Conservation (phyloP, 2,797 vertebrate genomes). For the Danio jaintianensis region DNA sequence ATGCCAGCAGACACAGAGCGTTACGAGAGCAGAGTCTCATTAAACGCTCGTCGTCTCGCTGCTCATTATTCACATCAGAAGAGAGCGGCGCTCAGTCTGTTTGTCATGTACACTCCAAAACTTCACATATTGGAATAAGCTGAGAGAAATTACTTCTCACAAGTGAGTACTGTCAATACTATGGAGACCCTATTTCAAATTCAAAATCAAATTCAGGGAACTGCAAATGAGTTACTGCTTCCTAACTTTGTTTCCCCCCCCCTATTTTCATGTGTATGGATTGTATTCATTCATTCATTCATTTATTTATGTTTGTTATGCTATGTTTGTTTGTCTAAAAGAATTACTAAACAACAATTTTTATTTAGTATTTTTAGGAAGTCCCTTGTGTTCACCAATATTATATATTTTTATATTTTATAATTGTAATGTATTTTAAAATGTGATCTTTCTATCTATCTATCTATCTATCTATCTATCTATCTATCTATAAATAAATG, state of each 20-base stretch:
- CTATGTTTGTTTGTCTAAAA: too few species aligned
- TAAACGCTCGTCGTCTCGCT: constrained; percentile 71
- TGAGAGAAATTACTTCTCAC: background rate
- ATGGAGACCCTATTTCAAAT: constrained; percentile 51
- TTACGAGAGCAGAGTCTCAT: constrained; percentile 71
- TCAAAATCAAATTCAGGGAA: constrained; percentile 51
- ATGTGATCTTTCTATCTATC: too few species aligned
- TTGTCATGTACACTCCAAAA: constrained; percentile 10
- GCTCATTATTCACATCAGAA: constrained; percentile 68
- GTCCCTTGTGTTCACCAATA: too few species aligned
- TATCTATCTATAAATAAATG: too few species aligned
- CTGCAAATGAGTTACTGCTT: background rate
- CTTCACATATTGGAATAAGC: background rate
- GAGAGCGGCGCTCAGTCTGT: constrained; percentile 11
- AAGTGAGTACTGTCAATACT: constrained; percentile 31
- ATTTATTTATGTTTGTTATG: too few species aligned
- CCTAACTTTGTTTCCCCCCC: background rate
- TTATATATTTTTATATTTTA: too few species aligned
- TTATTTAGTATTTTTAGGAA: too few species aligned
- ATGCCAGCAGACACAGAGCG: constrained; percentile 75
- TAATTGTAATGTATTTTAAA: too few species aligned
- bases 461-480: too few species aligned
- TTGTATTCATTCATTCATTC: too few species aligned
- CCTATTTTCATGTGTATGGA: too few species aligned
- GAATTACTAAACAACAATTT: too few species aligned